These are phyloP conservation scores for Florisuga fusca DNA, from an alignment of 2,797 vertebrate species.

Conservation along the genomic window DNA sequence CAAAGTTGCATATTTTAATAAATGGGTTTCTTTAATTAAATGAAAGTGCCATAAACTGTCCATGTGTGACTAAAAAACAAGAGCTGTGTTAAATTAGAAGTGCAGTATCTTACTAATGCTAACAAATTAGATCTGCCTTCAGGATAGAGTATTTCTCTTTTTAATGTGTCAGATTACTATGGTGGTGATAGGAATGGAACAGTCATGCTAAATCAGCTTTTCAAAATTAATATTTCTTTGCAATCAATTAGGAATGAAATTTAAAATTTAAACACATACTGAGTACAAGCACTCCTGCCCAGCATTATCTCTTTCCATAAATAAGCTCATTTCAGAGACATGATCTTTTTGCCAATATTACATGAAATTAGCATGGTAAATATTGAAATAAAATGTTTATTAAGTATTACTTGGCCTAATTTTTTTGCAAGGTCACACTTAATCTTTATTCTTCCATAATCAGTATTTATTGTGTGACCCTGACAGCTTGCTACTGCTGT, in stretches of 20 bases:
- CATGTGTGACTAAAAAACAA: slow-evolving; percentile 72
- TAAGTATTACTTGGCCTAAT: slow-evolving; percentile 76
- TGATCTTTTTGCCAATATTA: slow-evolving; percentile 80
- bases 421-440: slow-evolving; percentile 79
- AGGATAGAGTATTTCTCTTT: slow-evolving; percentile 57
- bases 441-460: slow-evolving; percentile 87
- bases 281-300: neutral
- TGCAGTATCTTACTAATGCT: slow-evolving; percentile 71
- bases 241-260: slow-evolving; percentile 67
- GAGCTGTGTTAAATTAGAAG: slow-evolving; percentile 77
- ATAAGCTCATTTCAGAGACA: slow-evolving; percentile 67
- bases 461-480: slow-evolving; percentile 86
- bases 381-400: slow-evolving; percentile 77
- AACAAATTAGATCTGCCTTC: slow-evolving; percentile 79
- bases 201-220: slow-evolving; percentile 71
- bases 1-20: slow-evolving; percentile 61
- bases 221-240: slow-evolving; percentile 72
- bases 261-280: slow-evolving; percentile 57
- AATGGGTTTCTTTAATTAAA: slow-evolving; percentile 75
- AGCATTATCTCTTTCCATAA: slow-evolving; percentile 55
- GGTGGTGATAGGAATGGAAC: slow-evolving; percentile 31
- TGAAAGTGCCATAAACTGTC: slow-evolving; percentile 72
- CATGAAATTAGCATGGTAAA: slow-evolving; percentile 77
- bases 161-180: slow-evolving; percentile 67
- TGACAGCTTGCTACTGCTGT: slow-evolving; percentile 85